These are phyloP conservation scores for Drosophila suboccidentalis DNA, from an alignment of 2,888 invertebrate species.

Conservation along the genomic window DNA sequence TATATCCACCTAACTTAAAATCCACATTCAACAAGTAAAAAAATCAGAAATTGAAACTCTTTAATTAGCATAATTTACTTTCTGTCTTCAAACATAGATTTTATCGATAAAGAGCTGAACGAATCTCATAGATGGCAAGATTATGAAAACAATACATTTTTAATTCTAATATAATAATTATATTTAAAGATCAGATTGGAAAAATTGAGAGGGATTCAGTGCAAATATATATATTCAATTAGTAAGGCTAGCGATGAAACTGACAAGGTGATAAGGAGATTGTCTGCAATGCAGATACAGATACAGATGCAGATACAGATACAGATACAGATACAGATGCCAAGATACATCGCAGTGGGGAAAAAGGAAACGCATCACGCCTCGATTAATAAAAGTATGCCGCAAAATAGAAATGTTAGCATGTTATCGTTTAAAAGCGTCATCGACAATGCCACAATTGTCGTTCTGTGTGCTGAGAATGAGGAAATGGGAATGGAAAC, in stretches of 20 bases:
- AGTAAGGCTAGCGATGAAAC: not conserved
- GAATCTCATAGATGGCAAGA: too few species aligned
- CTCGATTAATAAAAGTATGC: not conserved
- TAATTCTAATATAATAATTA: not conserved
- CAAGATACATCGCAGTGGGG: not conserved
- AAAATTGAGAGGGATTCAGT: too few species aligned
- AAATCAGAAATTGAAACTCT: too few species aligned
- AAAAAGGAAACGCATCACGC: not conserved
- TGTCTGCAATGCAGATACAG: not conserved
- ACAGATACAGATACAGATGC: slow-evolving; percentile 1
- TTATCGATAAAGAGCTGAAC: too few species aligned
- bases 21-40: too few species aligned
- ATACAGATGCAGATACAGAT: slow-evolving; percentile 1
- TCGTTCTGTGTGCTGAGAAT: not conserved
- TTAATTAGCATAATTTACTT: too few species aligned
- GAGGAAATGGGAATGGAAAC: slow-evolving; percentile 11
- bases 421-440: slow-evolving; percentile 20
- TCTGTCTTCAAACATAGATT: too few species aligned
- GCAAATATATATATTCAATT: not conserved
- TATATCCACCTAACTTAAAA: too few species aligned
- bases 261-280: not conserved
- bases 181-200: not conserved
- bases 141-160: too few species aligned
- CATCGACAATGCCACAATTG: slow-evolving; percentile 17
- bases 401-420: slow-evolving; percentile 25